These are phyloP conservation scores for Zaprionus inermis DNA, from an alignment of 1,140 invertebrate species.

Conservation along the genomic window DNA sequence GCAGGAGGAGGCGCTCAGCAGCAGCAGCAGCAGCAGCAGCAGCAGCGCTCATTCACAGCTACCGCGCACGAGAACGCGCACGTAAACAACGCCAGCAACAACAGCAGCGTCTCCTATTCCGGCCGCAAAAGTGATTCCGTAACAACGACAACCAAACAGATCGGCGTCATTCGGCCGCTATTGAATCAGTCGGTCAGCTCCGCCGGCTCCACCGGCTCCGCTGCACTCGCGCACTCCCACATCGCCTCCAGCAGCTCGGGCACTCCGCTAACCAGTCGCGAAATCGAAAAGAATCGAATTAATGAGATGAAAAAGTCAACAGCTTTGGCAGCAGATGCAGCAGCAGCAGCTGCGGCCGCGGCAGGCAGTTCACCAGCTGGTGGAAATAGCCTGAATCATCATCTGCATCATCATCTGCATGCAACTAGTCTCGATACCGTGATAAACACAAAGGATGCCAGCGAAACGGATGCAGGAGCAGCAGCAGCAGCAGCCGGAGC, in stretches of 20 bases:
- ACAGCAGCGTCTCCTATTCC: slow-evolving; percentile 57
- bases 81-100: slow-evolving; percentile 64
- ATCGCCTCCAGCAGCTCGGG: slow-evolving; percentile 14
- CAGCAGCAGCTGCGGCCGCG: slow-evolving; percentile 57
- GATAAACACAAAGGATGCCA: slow-evolving; percentile 78
- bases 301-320: slow-evolving; percentile 87
- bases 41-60: slow-evolving; percentile 70
- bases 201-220: slow-evolving; percentile 29
- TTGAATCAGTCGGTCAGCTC: slow-evolving; percentile 35
- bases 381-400: slow-evolving; percentile 1
- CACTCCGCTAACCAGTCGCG: slow-evolving; percentile 86
- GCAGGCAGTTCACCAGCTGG: slow-evolving; percentile 30
- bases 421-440: slow-evolving; percentile 69
- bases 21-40: slow-evolving; percentile 43
- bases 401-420: slow-evolving; percentile 29
- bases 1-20: slow-evolving; percentile 54
- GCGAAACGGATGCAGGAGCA: slow-evolving; percentile 81
- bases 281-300: slow-evolving; percentile 90
- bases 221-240: too few species aligned
- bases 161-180: slow-evolving; percentile 76
- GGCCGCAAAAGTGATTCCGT: slow-evolving; percentile 87
- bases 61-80: slow-evolving; percentile 72
- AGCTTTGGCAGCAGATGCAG: slow-evolving; percentile 63
- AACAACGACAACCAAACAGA: slow-evolving; percentile 84
- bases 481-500: background rate